Conservation (phyloP, 2,888 invertebrate genomes). For the Chloromyia formosa region DNA sequence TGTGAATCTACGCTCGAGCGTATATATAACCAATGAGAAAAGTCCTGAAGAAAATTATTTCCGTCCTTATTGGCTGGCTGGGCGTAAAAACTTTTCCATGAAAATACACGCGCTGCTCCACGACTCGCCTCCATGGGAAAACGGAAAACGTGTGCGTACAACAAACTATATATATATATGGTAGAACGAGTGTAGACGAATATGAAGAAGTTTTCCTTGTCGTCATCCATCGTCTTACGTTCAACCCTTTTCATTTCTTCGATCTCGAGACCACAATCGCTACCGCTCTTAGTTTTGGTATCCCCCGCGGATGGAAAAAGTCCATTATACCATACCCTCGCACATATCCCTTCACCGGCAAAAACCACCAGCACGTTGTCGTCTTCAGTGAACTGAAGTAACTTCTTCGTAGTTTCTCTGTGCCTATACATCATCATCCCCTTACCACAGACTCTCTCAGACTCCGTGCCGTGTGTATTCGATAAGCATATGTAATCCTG, state of each 20-base stretch:
- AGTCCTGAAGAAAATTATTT: slow-evolving; percentile 46
- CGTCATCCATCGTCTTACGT: background rate
- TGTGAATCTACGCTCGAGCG: slow-evolving; percentile 10
- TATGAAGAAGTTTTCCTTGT: slow-evolving; percentile 19
- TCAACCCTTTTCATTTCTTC: background rate
- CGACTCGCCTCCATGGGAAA: slow-evolving; percentile 11
- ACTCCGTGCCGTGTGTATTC: no score
- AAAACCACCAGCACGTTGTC: background rate
- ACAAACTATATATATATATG: slow-evolving; percentile 9
- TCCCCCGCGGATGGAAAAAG: background rate
- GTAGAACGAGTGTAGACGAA: background rate
- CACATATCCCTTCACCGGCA: background rate
- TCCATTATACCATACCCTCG: background rate
- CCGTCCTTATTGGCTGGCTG: slow-evolving; percentile 49
- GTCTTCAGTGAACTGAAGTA: background rate
- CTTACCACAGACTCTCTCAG: no score
- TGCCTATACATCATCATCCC: no score
- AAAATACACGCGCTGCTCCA: background rate
- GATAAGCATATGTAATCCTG: no score
- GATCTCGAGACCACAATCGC: background rate
- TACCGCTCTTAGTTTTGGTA: no score
- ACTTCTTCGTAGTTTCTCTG: no score
- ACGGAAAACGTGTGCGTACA: slow-evolving; percentile 32
- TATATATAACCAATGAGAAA: slow-evolving; percentile 47
- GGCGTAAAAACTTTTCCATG: slow-evolving; percentile 37